Evolutionary conservation across 1,140 invertebrate species (phyloP), one percentile per base, ranked within the genome.

Genomic region (Meloidogyne floridensis): DNA sequence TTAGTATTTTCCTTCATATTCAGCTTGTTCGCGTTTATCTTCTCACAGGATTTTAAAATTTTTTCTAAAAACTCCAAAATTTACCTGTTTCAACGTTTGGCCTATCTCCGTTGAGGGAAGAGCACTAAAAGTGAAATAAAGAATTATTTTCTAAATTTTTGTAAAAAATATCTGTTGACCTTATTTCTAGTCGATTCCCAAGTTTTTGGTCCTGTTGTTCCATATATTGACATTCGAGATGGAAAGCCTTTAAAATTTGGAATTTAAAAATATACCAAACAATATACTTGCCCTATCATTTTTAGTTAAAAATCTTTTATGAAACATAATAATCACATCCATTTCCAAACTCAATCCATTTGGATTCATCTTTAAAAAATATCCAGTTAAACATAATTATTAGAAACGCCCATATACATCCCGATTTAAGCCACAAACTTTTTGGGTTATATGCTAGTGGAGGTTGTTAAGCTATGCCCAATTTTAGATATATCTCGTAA

Each of bases 171-270:
- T 1, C 32, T 32, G 32, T 32, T 32, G 32, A 84, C 83, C 83
- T 84, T 11, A 84, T 72, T 43, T 86, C 84, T 11, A 85, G 13
- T 59, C 70, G 18, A 43, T 85, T 84, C 32, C 84, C 86, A 51
- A 85, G 56, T 51, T 42, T 42, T 69, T 85, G 82, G 3, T 32
- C 72, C 11, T 43, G n/a, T 6, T 71, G 43, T 72, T 85, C 86
- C 4, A 87, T n/a, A 77, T 85, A 85, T 10, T 43, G n/a, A 20
- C 84, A 85, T 20, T 85, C 76, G 51, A 85, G 85, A 53, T 86
- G 81, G 32, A 78, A 85, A 15, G 84, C 84, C 51, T 80, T 77
- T 65, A 65, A 65, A 65, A 65, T 15, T 59, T 15, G 15, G 56
- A 15, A 59, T 59, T 59, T 59, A 59, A 59, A 59, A 15, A 59